Percentiles rank a stretch among this genome's conserved stretches.
Evolutionary conservation across 2,797 vertebrate species (phyloP).

Genomic region (Sebastolobus alascanus): DNA sequence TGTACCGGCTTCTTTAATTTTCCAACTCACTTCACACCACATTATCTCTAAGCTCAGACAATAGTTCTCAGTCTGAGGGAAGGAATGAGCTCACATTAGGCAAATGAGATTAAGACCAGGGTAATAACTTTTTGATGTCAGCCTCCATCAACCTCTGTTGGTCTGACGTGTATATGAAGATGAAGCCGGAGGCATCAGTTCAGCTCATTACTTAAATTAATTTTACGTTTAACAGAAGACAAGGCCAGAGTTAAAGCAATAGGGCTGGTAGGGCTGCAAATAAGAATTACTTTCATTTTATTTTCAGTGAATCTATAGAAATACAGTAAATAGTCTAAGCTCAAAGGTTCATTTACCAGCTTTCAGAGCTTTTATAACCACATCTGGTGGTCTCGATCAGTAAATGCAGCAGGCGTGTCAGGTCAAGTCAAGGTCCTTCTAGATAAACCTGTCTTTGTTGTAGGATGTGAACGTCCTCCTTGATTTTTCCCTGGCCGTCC

Average conservation of each 20-base stretch:
- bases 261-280: background rate
- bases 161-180: slow-evolving; percentile 32
- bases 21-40: slow-evolving; percentile 56
- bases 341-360: background rate
- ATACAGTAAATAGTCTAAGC: background rate
- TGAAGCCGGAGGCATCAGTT: slow-evolving; percentile 32
- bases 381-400: background rate
- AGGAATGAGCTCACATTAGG: slow-evolving; percentile 57
- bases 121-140: slow-evolving; percentile 56
- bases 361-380: background rate
- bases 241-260: background rate
- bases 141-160: slow-evolving; percentile 34
- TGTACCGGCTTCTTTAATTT: slow-evolving; percentile 52
- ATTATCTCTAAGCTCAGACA: slow-evolving; percentile 50
- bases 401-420: background rate
- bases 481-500: too few relatives aligned
- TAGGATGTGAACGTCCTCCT: too few relatives aligned
- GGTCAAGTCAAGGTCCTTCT: background rate
- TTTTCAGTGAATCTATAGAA: background rate
- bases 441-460: background rate
- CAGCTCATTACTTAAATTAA: slow-evolving; percentile 33
- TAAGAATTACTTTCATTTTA: background rate
- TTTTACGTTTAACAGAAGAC: slow-evolving; percentile 16
- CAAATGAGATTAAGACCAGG: slow-evolving; percentile 61
- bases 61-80: slow-evolving; percentile 9